A percentile compares a stretch with the other conserved stretches of the same genome.
These are phyloP conservation scores for Pilophorus perplexus DNA, from an alignment of 2,888 invertebrate species.

Conservation along the genomic window DNA sequence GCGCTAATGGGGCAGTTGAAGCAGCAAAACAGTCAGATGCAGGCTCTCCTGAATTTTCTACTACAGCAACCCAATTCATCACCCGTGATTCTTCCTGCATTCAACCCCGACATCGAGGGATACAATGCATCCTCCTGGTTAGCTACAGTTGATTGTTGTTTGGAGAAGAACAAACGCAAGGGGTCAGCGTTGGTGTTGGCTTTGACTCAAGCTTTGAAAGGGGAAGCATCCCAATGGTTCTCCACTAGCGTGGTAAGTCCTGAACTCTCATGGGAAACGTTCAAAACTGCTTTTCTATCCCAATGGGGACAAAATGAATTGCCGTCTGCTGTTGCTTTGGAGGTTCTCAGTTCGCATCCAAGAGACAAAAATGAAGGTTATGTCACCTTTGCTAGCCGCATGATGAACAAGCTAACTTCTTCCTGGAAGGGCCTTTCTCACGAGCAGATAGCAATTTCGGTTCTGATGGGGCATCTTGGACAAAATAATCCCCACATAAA, in stretches of 20 bases:
- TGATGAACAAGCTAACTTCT: neutral
- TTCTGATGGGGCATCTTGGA: neutral
- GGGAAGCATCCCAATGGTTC: conserved; percentile 4
- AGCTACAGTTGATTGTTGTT: too few relatives aligned
- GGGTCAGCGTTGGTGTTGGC: too few relatives aligned
- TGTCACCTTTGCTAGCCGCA: neutral
- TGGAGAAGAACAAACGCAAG: too few relatives aligned
- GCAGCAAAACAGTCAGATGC: too few relatives aligned
- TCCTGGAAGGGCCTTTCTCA: neutral
- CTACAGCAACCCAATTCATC: too few relatives aligned
- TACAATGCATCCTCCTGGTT: too few relatives aligned
- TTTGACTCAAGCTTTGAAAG: neutral
- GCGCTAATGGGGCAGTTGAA: too few relatives aligned
- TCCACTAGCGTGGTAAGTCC: neutral
- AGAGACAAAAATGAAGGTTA: neutral
- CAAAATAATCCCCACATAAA: neutral
- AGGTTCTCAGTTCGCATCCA: neutral
- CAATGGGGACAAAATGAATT: neutral
- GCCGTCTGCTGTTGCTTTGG: neutral
- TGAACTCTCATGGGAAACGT: neutral
- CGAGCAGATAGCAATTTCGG: neutral
- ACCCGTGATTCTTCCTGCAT: too few relatives aligned
- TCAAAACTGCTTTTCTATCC: neutral
- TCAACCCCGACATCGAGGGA: too few relatives aligned
- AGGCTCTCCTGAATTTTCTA: too few relatives aligned